Base-by-base conservation (phyloP, 2,113 vertebrate genomes). In the Camelus dromedarius region DNA sequence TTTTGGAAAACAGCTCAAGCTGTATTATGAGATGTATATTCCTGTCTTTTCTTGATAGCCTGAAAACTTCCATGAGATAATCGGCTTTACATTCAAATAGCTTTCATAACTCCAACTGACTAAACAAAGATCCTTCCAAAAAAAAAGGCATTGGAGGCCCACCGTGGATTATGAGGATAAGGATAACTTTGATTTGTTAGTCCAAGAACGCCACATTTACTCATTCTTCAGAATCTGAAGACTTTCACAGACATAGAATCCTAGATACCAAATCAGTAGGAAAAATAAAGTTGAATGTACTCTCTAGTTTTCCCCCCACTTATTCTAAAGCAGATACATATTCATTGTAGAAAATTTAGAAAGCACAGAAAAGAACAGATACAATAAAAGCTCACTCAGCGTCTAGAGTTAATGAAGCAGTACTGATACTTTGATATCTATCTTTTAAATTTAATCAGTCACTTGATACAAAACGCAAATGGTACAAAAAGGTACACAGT, bases 21-120 rank as follows among this genome's bases (percentile, higher is more conserved):
- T 73, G 76, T 94, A 91, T 75, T 93, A 75, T 77, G 54, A 42
- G 81, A 92, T 75, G 9, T 83, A 15, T 64, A 54, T 75, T 79
- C 84, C 52, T 73, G 54, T 85, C 70, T 70, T 93, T 81, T 52
- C 35, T 69, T 80, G 54, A 70, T 76, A 67, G 24, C 52, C n/a
- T 72, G 73, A 66, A 76, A 96, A 82, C 16, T 77, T 62, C 46
- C 66, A 93, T 64, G n/a, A 75, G 6, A 8, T 75, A 88, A 46
- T 56, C 35, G 69, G 52, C 7, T 91, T 92, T 95, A 90, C 3
- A 58, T 84, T 82, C 70, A 87, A 72, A 85, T 70, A 70, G 13
- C 6, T 70, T 95, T 91, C 64, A 12, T 76, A 64, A 64, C 64
- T 77, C 75, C 88, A 77, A 48, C 22, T 48, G 28, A 52, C 26